Evolutionary conservation across 2,797 vertebrate genomes (phyloP), one percentile per base, ranked within the genome.

Genomic region (Novumbra hubbsi): DNA sequence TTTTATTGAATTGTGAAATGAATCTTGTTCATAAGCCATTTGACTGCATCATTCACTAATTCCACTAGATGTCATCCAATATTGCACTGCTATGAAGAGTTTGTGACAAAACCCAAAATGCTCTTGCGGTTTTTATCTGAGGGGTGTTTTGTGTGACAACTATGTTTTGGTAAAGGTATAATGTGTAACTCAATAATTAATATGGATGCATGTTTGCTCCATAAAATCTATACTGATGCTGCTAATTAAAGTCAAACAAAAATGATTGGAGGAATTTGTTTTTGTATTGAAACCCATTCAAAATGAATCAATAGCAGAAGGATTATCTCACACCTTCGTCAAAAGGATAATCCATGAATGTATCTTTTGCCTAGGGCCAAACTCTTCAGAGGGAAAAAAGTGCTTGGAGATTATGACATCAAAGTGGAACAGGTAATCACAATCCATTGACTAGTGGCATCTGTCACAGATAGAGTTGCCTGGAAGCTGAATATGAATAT

Each of bases 361-460:
- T 78, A 34, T 74, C 1, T 83, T 74, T 75, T 78, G 73, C 80
- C 68, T 84, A 99, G 97, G 98, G 90, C 94, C 78, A 99, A 97
- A 87, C 91, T 96, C 81, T 96, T 99, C 88, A 93, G 93, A 81
- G 97, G 97, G 34, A 99, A 97, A 89, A 99, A 97, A 82, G 72
- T 99, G 38, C 93, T 91, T 70, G 97, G 96, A 73, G 97, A 98
- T 86, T 97, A 95, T 74, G 97, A 99, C 80, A 94, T 99, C 90
- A 97, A 94, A 90, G 95, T 99, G 80, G 97, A 99, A 83, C 97
- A 99, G 96, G 97, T 99, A 89, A 0, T 66, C 80, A 73, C 63
- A 34, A 41, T 57, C 32, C 28, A 57, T 55, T 52, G 49, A 48
- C 48, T 70, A 9, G 24, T 70, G 45, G 6, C 45, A 67, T 4